Evolutionary conservation across 2,888 invertebrate species (phyloP).

Genomic region (Drosophila mimica): DNA sequence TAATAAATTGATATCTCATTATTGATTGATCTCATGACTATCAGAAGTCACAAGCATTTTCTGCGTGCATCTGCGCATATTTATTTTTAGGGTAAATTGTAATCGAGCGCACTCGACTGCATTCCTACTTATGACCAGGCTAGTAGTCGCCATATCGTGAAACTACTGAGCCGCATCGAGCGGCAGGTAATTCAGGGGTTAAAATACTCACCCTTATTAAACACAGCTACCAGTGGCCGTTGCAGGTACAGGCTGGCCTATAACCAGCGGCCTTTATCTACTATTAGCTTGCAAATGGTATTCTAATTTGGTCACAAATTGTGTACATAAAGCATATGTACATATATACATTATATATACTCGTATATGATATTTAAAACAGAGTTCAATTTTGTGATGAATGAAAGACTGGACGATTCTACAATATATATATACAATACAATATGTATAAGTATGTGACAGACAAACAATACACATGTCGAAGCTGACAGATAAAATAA

Average conservation of each 20-base stretch:
- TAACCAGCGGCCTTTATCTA: conserved; percentile 3
- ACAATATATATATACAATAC: not conserved
- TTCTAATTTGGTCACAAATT: not conserved
- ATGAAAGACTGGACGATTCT: not conserved
- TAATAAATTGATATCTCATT: not conserved
- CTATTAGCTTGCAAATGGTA: not conserved
- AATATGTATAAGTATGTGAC: not conserved
- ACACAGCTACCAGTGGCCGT: conserved; percentile 12
- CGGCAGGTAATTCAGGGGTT: conserved; percentile 46
- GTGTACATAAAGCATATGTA: not conserved
- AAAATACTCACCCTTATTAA: conserved; percentile 34
- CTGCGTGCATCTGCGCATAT: not conserved
- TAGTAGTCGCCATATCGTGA: conserved; percentile 54
- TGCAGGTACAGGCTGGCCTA: conserved; percentile 39
- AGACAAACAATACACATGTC: not conserved
- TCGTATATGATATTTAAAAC: not conserved
- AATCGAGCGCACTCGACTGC: not conserved
- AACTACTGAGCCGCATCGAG: conserved; percentile 70
- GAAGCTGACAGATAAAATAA: not conserved
- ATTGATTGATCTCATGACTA: not conserved
- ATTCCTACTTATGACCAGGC: not conserved
- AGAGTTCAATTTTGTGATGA: not conserved
- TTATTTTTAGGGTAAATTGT: not conserved
- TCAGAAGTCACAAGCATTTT: not conserved
- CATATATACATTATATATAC: not conserved